Conservation (phyloP, 2,113 vertebrate genomes). For the Thunnus thynnus region DNA sequence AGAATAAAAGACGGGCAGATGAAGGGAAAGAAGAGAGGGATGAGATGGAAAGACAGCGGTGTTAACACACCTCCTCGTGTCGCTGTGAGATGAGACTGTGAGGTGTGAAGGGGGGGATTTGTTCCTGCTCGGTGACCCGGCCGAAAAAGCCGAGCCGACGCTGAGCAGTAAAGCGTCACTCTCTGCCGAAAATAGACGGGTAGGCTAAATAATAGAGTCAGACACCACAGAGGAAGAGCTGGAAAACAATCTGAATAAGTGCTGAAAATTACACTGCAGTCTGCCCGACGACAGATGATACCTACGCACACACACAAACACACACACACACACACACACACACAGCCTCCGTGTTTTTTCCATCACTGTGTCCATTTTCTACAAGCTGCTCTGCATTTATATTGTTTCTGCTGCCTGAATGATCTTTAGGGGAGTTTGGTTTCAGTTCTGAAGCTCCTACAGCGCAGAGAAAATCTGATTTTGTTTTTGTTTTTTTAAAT, state of each 20-base stretch:
- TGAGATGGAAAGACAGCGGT: slow-evolving; percentile 11
- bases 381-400: slow-evolving; percentile 78
- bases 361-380: slow-evolving; percentile 41
- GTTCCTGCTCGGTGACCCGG: slow-evolving; percentile 60
- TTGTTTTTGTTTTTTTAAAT: background rate
- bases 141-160: slow-evolving; percentile 8
- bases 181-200: slow-evolving; percentile 47
- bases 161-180: slow-evolving; percentile 46
- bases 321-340: slow-evolving; percentile 1
- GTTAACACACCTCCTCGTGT: slow-evolving; percentile 48
- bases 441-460: slow-evolving; percentile 29
- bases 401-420: slow-evolving; percentile 69
- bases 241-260: slow-evolving; percentile 69
- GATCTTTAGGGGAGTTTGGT: slow-evolving; percentile 54
- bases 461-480: slow-evolving; percentile 21
- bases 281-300: slow-evolving; percentile 32
- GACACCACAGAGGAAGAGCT: slow-evolving; percentile 57
- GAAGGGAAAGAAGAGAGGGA: background rate
- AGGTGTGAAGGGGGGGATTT: slow-evolving; percentile 61
- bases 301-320: background rate
- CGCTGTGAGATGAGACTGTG: slow-evolving; percentile 54
- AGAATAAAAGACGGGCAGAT: too few species aligned
- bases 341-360: background rate
- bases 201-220: slow-evolving; percentile 61
- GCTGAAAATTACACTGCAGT: slow-evolving; percentile 59